Base-by-base conservation (phyloP, 2,888 invertebrate species). In the Idaea straminata region DNA sequence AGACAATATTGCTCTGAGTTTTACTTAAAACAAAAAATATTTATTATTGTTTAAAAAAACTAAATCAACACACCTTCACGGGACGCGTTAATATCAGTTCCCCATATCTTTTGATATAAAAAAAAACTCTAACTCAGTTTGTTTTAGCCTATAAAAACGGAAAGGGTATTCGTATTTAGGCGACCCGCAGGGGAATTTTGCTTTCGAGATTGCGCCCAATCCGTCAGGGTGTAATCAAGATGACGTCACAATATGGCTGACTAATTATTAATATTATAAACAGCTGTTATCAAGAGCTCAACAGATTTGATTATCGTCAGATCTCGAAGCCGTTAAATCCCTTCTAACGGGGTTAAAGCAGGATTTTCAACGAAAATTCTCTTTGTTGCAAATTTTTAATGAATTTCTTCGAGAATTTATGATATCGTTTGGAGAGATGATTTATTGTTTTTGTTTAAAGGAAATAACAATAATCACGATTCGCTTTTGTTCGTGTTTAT, bases 181-280 rank as follows among this genome's bases (percentile, higher is more conserved):
- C 47, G 10, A 13, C 47, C 47, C 47, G 10, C 7, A 47, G 13
- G 47, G 13, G 13, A 13, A 47, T 47, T 47, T 47, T 47, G 47
- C 47, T 47, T 47, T 47, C 47, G 47, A 47, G 47, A 47, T 47
- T 13, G 13, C 47, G 47, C 47, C 13, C 47, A 47, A 47, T 47
- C 47, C 47, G 47, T 47, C 47, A 47, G 47, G 13, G 6, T 13
- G 47, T 47, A 47, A 47, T 47, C 47, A 47, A 47, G 47, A 47
- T 47, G 47, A 47, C 47, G 47, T 47, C 47, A 47, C 36, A 47
- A 47, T 0, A 47, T 47, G 47, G 47, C 36, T 62, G 62, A 61
- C 67, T 70, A 68, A 72, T 69, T 70, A 72, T 69, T 70, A 70
- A 72, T 69, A 70, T 67, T 64, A 70, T 70, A 72, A 72, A 70